Percentiles rank a stretch among this genome's conserved stretches.
Conservation (phyloP, 1,140 invertebrate genomes). For the Oncopodura yosiiana region DNA sequence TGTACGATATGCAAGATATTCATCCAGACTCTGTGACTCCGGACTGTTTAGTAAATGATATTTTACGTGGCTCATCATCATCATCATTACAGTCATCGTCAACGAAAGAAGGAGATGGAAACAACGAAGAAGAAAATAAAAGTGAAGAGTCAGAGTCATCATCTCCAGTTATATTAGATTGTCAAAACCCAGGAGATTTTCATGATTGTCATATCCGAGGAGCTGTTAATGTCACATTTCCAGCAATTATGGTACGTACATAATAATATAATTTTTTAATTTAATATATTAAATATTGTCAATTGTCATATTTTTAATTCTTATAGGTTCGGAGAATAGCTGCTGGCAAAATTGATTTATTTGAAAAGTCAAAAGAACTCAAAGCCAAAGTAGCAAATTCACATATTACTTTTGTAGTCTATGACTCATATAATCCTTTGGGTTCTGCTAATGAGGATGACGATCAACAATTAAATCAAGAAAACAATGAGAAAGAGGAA, state of each 20-base stretch:
- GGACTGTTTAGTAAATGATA: slow-evolving; percentile 28
- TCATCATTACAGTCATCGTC: not conserved
- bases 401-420: slow-evolving; percentile 30
- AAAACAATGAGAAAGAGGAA: not conserved
- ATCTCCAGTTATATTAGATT: slow-evolving; percentile 26
- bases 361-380: slow-evolving; percentile 34
- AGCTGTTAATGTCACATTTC: slow-evolving; percentile 33
- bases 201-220: slow-evolving; percentile 30
- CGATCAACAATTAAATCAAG: not conserved
- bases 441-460: not conserved
- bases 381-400: slow-evolving; percentile 33
- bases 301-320: too few relatives aligned
- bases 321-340: slow-evolving; percentile 32
- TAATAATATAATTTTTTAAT: too few relatives aligned
- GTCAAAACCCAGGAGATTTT: slow-evolving; percentile 30
- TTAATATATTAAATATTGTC: too few relatives aligned
- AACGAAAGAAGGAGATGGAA: slow-evolving; percentile 6
- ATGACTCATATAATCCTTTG: slow-evolving; percentile 16
- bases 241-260: slow-evolving; percentile 34
- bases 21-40: slow-evolving; percentile 23
- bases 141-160: not conserved
- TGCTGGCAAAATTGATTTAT: slow-evolving; percentile 35
- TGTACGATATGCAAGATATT: slow-evolving; percentile 28
- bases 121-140: slow-evolving; percentile 3
- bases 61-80: slow-evolving; percentile 10